Evolutionary conservation across 2,113 vertebrate species (phyloP), one percentile per base, ranked within the genome.

Genomic region (Macquaria ambigua): DNA sequence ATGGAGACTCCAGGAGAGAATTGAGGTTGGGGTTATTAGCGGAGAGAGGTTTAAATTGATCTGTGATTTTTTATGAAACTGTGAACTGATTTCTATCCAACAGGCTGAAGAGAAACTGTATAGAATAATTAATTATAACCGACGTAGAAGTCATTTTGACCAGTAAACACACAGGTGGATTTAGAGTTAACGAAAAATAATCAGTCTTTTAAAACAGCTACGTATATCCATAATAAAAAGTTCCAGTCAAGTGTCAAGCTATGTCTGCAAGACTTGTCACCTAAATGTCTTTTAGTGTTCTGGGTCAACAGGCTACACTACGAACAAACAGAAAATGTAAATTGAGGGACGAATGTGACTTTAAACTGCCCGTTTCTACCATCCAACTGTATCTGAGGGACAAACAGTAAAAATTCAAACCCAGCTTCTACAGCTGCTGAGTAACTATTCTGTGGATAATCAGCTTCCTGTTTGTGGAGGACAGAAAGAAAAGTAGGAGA

Each of bases 401-500:
- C 23, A 20, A 28, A 58, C n/a, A 1, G 64, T 46, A 43, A n/a
- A 66, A 23, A 14, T 23, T 18, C 59, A 62, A 62, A 5, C 61
- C 16, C 8, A 31, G 18, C 37, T 53, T 37, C 48, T 15, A 25
- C 5, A 39, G 31, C 11, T 1, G 9, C 41, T 10, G 11, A 41
- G 25, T 55, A 20, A 58, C 6, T 31, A 1, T 34, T 41, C 8
- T 3, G n/a, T 46, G 12, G 46, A 64, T 15, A 15, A 21, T 52
- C 8, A 41, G 25, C 43, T 41, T 41, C 16, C 10, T 14, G 37
- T 52, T 59, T 67, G 56, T 21, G 11, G 16, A 46, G 6, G 34
- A 76, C 62, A 58, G 46, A 43, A 66, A 78, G 23, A 64, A 64
- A 69, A 43, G 37, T 62, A 84, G 52, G 76, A 92, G 71, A 86